Evolutionary conservation across 2,797 vertebrate genomes (phyloP), one percentile per base, ranked within the genome.

Genomic region (Miichthys miiuy): DNA sequence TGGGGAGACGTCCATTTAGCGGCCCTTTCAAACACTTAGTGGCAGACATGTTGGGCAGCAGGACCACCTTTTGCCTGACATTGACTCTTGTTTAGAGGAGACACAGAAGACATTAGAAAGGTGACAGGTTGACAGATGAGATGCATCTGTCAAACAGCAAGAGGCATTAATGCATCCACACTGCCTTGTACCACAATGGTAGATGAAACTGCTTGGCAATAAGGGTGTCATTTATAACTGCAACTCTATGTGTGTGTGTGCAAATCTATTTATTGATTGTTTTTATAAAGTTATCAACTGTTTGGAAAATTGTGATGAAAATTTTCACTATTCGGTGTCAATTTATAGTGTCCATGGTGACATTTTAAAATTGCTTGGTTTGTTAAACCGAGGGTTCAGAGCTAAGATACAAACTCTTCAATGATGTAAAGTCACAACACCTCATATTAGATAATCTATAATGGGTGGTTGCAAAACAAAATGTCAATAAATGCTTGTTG

Each of bases 11-110:
- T 94, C 84, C 90, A 90, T 92, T 95, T 91, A 92, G 88, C 65
- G 3, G 65, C 89, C 92, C 75, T 77, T 86, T 87, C 74, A 94
- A 95, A 96, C 93, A 94, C 90, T 94, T 93, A 93, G 92, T 91
- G 93, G 90, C 94, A 95, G 91, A 88, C 86, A 85, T 89, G 93
- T 95, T 90, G 94, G 94, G 87, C 82, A 89, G 87, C 68, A 71
- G 88, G 64, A 61, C 69, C 87, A 90, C 90, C 84, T 91, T 87
- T 89, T 65, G 64, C 86, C 89, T 87, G 90, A 88, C 92, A 93
- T 82, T 88, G 91, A 89, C 87, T 89, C 83, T 88, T 88, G 89
- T 90, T 92, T 91, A 69, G 84, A 92, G 86, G 86, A 86, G 89
- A 90, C 77, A 64, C 42, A 77, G 77, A 75, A 68, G 77, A 82